Evolutionary conservation across 2,113 vertebrate species (phyloP).

Genomic region (Lycaon pictus): DNA sequence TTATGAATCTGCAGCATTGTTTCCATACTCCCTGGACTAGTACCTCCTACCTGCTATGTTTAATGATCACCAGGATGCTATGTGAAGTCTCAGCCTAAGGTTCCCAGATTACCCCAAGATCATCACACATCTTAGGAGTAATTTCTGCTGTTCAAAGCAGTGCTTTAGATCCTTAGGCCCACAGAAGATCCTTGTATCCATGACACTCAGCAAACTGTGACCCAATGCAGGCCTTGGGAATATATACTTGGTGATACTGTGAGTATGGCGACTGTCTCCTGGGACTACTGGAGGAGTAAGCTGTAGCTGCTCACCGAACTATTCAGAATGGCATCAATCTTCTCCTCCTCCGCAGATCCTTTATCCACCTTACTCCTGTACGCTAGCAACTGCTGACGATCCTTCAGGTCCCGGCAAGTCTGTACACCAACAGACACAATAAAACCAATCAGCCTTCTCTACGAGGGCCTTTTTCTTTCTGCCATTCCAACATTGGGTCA

Average conservation of each 20-base stretch:
- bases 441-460: background rate
- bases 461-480: background rate
- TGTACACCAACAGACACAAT: conserved; percentile 79
- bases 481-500: background rate
- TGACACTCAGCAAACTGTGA: background rate
- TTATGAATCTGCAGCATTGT: background rate
- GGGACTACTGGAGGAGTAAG: background rate
- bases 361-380: conserved; percentile 93
- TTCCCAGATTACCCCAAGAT: background rate
- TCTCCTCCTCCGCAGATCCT: conserved; percentile 92
- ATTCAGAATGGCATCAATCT: conserved; percentile 92
- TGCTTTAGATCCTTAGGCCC: background rate
- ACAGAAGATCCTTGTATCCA: background rate
- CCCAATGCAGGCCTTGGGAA: background rate
- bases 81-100: background rate
- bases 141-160: background rate
- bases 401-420: conserved; percentile 95
- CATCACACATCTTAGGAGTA: background rate
- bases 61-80: background rate
- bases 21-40: background rate
- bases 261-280: background rate
- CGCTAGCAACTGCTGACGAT: conserved; percentile 92
- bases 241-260: background rate
- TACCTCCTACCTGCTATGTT: background rate
- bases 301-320: conserved; percentile 87